phyloP scores from a whole-genome alignment of 2,888 invertebrate genomes.

The Arrhopalites spinosus region DNA sequence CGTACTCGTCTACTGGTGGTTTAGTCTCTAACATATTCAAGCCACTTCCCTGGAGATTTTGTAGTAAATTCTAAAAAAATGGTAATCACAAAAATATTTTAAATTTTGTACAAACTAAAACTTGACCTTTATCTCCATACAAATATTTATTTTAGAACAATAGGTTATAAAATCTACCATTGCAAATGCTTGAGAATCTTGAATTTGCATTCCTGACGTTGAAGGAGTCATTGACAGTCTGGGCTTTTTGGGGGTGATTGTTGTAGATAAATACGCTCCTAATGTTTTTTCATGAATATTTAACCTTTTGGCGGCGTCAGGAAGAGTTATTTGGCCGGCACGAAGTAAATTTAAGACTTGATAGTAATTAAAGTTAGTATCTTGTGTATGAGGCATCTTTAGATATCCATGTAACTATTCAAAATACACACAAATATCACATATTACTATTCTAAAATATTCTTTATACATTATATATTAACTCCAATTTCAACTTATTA shows the following conservation, averaged over 20 bases:
- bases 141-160: no score
- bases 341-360: slow-evolving; percentile 56
- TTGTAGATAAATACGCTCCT: slow-evolving; percentile 70
- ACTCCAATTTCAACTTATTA: no score
- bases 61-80: slow-evolving; percentile 31
- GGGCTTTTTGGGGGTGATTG: slow-evolving; percentile 56
- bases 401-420: slow-evolving; percentile 55
- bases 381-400: slow-evolving; percentile 56
- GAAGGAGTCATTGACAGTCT: slow-evolving; percentile 51
- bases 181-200: slow-evolving; percentile 53
- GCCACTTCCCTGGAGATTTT: slow-evolving; percentile 35
- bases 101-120: no score
- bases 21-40: slow-evolving; percentile 39
- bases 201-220: slow-evolving; percentile 48
- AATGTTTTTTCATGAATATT: slow-evolving; percentile 77
- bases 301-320: slow-evolving; percentile 74
- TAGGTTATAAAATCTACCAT: slow-evolving; percentile 49
- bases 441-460: background rate
- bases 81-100: background rate
- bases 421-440: background rate
- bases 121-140: no score
- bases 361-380: slow-evolving; percentile 55
- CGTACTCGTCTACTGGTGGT: slow-evolving; percentile 50
- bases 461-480: background rate
- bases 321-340: slow-evolving; percentile 67